Conservation (phyloP, 2,888 invertebrate species). For the Trissolcus japonicus region DNA sequence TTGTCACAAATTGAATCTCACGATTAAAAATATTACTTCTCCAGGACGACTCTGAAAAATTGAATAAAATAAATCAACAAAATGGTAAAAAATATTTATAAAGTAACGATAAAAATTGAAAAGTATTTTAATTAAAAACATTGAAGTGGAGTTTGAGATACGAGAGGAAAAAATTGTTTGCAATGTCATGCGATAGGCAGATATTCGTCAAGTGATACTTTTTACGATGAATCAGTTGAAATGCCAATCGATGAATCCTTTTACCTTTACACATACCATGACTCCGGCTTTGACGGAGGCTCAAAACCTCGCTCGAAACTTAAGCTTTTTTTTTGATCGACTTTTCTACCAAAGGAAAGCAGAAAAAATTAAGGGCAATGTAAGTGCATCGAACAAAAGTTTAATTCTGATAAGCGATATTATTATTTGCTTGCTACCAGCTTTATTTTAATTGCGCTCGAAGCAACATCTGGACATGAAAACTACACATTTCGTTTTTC, state of each 20-base stretch:
- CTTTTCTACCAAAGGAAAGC: constrained; percentile 13
- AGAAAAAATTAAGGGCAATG: constrained; percentile 19
- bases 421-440: constrained; percentile 47
- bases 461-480: constrained; percentile 48
- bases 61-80: too few relatives aligned
- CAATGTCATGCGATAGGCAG: neutral
- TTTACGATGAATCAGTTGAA: constrained; percentile 13
- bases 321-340: constrained; percentile 5
- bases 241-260: constrained; percentile 11
- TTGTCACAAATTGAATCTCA: neutral
- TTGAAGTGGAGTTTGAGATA: too few relatives aligned
- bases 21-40: too few relatives aligned
- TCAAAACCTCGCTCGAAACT: neutral
- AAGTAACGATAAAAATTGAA: too few relatives aligned
- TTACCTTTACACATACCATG: constrained; percentile 8
- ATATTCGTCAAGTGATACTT: neutral
- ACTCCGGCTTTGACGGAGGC: constrained; percentile 15
- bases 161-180: too few relatives aligned
- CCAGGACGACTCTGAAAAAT: too few relatives aligned
- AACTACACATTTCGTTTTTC: constrained; percentile 31
- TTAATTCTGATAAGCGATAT: constrained; percentile 30
- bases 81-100: too few relatives aligned
- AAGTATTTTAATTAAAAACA: too few relatives aligned
- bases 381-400: constrained; percentile 26
- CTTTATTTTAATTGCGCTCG: constrained; percentile 44